These are phyloP conservation scores for Nasonia oneida DNA, from an alignment of 2,888 invertebrate genomes.

Conservation along the genomic window DNA sequence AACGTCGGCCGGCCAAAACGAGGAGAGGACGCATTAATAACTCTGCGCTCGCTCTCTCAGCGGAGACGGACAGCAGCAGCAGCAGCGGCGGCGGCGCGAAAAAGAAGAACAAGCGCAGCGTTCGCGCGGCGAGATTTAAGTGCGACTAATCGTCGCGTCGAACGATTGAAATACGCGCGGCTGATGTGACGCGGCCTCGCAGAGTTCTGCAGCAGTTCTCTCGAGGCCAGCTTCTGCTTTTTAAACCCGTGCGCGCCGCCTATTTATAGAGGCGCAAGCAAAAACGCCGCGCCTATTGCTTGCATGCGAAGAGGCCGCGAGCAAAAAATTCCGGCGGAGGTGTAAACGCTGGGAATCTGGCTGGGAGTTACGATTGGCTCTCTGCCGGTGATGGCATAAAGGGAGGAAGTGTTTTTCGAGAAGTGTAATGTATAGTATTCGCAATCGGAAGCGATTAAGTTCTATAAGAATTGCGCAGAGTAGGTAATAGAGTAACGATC, in stretches of 20 bases:
- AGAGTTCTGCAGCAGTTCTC: background rate
- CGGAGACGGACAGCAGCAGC: background rate
- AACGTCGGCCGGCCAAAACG: slow-evolving; percentile 6
- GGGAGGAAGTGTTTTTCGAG: background rate
- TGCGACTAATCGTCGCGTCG: slow-evolving; percentile 56
- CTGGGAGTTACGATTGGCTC: background rate
- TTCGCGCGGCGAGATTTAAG: slow-evolving; percentile 34
- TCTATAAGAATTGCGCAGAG: too few relatives aligned
- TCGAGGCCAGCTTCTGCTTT: slow-evolving; percentile 10
- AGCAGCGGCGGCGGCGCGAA: background rate
- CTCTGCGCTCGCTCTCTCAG: background rate
- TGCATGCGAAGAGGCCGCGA: background rate
- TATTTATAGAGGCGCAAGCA: background rate
- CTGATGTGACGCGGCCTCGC: slow-evolving; percentile 20
- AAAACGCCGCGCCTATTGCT: slow-evolving; percentile 2
- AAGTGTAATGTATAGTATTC: background rate
- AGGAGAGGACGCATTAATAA: slow-evolving; percentile 30
- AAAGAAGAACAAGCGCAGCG: slow-evolving; percentile 24
- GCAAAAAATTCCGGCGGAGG: background rate
- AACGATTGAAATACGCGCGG: slow-evolving; percentile 35
- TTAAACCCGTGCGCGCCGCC: background rate
- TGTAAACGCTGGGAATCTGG: background rate
- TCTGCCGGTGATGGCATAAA: background rate
- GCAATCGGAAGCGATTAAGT: too few relatives aligned
- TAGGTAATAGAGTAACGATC: background rate